A percentile compares a stretch with the other conserved stretches of the same genome.
Conservation (phyloP, 1,140 invertebrate genomes). For the Proales similis region DNA sequence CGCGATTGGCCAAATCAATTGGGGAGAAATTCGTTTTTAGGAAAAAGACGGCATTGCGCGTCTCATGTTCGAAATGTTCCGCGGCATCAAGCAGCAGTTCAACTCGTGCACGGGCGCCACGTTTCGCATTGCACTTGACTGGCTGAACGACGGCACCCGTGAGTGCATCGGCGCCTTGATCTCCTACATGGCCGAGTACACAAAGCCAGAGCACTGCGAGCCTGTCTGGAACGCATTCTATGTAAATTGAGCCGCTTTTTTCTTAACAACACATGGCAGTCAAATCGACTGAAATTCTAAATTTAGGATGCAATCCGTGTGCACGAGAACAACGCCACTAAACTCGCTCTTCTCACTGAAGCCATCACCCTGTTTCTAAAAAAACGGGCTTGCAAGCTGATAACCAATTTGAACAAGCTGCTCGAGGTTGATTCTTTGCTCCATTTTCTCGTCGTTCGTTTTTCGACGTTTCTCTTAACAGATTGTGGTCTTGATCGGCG, state of each 20-base stretch:
- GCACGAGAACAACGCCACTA: not conserved
- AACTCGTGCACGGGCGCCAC: constrained; percentile 58
- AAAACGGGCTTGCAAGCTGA: constrained; percentile 8
- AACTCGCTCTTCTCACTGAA: not conserved
- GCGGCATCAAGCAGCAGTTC: constrained; percentile 69
- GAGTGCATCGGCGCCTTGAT: constrained; percentile 31
- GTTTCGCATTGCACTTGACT: constrained; percentile 36
- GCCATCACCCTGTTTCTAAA: not conserved
- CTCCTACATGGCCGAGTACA: constrained; percentile 39
- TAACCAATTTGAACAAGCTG: constrained; percentile 4
- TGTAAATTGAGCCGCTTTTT: constrained; percentile 17
- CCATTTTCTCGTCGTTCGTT: too few relatives aligned
- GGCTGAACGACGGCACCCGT: constrained; percentile 11
- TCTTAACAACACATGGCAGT: too few relatives aligned
- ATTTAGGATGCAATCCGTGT: constrained; percentile 9
- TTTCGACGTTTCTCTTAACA: too few relatives aligned
- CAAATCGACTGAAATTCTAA: too few relatives aligned
- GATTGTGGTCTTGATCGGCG: too few relatives aligned
- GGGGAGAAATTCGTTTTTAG: constrained; percentile 52
- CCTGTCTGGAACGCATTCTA: constrained; percentile 39
- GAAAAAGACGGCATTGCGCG: constrained; percentile 67
- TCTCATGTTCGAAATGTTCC: constrained; percentile 74
- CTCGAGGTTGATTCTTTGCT: too few relatives aligned
- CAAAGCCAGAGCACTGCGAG: constrained; percentile 32
- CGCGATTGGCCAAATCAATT: too few relatives aligned